Base-by-base conservation (phyloP, 2,113 vertebrate species). In the Strix aluco region DNA sequence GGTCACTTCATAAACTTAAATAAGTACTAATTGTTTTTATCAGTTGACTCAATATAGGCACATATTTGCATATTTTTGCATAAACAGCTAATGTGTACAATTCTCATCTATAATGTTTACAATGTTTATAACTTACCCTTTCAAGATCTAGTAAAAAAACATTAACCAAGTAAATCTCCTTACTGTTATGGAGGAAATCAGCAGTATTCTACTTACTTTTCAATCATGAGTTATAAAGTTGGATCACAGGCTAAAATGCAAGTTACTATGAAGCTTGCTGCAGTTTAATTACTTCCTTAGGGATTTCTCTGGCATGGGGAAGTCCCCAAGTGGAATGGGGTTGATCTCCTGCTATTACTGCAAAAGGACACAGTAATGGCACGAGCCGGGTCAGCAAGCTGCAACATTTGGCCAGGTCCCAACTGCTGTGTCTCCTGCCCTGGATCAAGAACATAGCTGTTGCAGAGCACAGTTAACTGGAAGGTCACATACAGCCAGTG, bases 231-330 rank as follows among this genome's bases (percentile, higher is more conserved):
- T 74, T 81, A n/a, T 16, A 49, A 89, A 94, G 40, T 52, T 79
- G 86, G 57, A 85, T 72, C 73, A 72, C n/a, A 87, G 42, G 57
- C 14, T 87, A 63, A 94, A 96, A 96, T 22, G 14, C 27, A 54
- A 85, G 63, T 74, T 92, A 36, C 30, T 85, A 15, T 49, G 49
- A 92, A 94, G 44, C 10, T 79, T 66, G 13, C 32, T 87, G 44
- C 18, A 65, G 34, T 72, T 96, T 95, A 94, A 95, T 93, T 84
- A 70, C 92, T 94, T 97, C 86, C 78, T 87, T 18, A 32, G 89
- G 62, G 92, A 90, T 66, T 91, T 82, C 49, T 94, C 46, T 82
- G 73, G 78, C 55, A 47, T 92, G 42, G 59, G 40, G n/a, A 87
- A 92, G 42, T 80, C 32, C 66, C 40, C 17, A 47, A 1, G 20